Conservation (phyloP, 2,888 invertebrate species). For the Nomada ruficornis region DNA sequence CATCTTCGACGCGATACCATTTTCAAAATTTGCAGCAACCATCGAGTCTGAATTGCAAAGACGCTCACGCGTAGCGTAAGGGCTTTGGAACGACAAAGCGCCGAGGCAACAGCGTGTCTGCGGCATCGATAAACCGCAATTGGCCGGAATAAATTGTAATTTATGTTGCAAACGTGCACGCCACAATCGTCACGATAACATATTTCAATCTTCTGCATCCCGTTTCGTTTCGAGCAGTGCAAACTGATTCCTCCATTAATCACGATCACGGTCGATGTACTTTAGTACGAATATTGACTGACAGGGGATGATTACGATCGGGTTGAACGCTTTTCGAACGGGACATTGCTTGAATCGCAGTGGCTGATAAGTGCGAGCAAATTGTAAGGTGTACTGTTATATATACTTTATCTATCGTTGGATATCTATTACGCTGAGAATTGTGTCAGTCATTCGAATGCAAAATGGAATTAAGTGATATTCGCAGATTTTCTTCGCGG, state of each 20-base stretch:
- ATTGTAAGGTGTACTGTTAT: background rate
- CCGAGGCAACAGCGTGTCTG: background rate
- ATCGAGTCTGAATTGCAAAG: background rate
- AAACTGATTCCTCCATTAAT: slow-evolving; percentile 14
- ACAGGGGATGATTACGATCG: background rate
- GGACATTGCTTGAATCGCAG: background rate
- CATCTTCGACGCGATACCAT: background rate
- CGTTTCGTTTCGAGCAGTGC: slow-evolving; percentile 9
- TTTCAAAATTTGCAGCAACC: background rate
- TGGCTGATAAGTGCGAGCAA: background rate
- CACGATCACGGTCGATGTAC: slow-evolving; percentile 5
- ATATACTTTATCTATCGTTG: no score
- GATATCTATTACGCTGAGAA: no score
- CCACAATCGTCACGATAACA: background rate
- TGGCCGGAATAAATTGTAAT: slow-evolving; percentile 14
- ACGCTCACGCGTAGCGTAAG: background rate
- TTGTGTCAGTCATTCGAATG: background rate
- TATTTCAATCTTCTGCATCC: slow-evolving; percentile 15
- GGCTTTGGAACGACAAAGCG: background rate
- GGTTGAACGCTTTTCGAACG: background rate
- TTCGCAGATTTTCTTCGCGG: no score
- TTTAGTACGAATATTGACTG: slow-evolving; percentile 11
- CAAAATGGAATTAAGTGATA: no score
- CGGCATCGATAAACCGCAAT: background rate
- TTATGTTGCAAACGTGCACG: slow-evolving; percentile 1